Base-by-base conservation (phyloP, 2,797 vertebrate genomes). In the Gymnothorax javanicus region DNA sequence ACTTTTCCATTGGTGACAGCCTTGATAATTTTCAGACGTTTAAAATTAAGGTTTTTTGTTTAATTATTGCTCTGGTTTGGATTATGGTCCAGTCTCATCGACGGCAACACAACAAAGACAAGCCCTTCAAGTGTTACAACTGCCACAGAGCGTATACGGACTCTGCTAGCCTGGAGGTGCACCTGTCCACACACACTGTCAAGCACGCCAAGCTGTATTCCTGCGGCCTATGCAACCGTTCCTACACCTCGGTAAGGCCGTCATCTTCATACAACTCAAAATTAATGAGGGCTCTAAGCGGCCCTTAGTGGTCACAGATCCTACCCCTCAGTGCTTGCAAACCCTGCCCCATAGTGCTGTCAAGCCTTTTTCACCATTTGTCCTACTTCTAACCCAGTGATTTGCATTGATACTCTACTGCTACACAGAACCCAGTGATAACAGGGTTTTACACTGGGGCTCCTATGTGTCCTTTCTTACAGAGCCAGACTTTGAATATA, bases 31-130 rank as follows among this genome's bases (percentile, higher is more conserved):
- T 33, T 69, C 6, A 23, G 50, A 62, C 43, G 33, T 59, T 86
- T 50, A 13, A 15, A 33, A n/a, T 58, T 12, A 82, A 71, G 56
- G 54, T 27, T 15, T 27, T 20, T 4, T 75, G 27, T 52, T 62
- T 54, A 52, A 69, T 43, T 81, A 57, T 79, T 59, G 11, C 3
- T 2, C 0, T 77, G 73, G 67, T 25, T 83, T 88, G 84, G 67
- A 0, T 81, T 43, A 52, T 0, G 33, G 33, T 43, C 33, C 90
- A 99, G 98, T 99, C 98, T 94, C 98, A 99, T 93, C 97, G 98
- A 91, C 96, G 98, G 94, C 98, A 99, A 94, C 98, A 99, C 96
- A 99, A 99, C 95, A 99, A 99, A 97, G 98, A 99, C 93, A 99
- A 99, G 96, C 98, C 98, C 75, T 99, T 96, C 94, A 99, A 99